Evolutionary conservation across 2,888 invertebrate species (phyloP), one percentile per base, ranked within the genome.

Genomic region (Agrotis clavis): DNA sequence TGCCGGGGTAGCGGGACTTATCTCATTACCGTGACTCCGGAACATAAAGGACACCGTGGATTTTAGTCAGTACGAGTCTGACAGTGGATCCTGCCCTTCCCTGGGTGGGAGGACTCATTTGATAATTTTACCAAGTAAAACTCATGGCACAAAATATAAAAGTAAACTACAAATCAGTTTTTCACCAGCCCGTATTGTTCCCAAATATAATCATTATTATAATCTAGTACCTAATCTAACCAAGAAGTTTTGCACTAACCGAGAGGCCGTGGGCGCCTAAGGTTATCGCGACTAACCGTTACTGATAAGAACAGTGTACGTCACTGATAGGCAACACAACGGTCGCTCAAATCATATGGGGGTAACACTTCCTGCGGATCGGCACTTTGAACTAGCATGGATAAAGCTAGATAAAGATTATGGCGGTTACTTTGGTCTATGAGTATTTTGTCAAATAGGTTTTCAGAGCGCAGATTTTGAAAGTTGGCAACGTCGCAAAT

Each of bases 301-400:
- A 51, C 35, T 7, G 78, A 78, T 71, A 77, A 41, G 41, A 41
- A 61, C 14, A 11, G 1, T 2, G 9, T 4, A 76, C 72, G 76
- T 78, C 25, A 2, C 0, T 3, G 76, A 76, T 76, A 76, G 76
- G 78, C 78, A 76, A 61, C n/a, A 2, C 41, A 76, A 76, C 78
- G 64, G 76, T 65, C 71, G 50, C 18, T 30, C 4, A n/a, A 19
- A 54, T 71, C 76, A 65, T 71, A 77, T 78, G 71, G 75, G 57
- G 57, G 63, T 5, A 14, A 11, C 7, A 54, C 60, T 78, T 77
- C 75, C 75, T 63, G 48, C 59, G 41, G 13, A 18, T 2, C 59
- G 48, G 59, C 19, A 4, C 56, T 69, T 45, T 57, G 70, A 62
- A 57, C 56, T 47, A 35, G 3, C 16, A 25, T 47, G 21, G 47